Evolutionary conservation across 2,113 vertebrate genomes (phyloP).

Genomic region (Manacus vitellinus): DNA sequence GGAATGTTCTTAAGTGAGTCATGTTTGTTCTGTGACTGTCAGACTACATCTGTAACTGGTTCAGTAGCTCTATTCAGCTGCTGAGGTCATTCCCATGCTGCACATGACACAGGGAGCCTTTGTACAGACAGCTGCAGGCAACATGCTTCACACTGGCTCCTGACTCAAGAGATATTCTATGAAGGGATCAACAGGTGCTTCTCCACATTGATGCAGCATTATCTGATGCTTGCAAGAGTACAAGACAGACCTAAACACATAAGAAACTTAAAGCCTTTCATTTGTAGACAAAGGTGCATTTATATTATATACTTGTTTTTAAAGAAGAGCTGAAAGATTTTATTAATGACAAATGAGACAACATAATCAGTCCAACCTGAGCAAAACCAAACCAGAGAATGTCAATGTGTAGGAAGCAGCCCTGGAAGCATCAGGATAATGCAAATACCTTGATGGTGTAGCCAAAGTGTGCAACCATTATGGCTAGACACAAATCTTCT

Average conservation of each 20-base stretch:
- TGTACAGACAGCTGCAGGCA: slow-evolving; percentile 34
- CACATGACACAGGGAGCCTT: not conserved
- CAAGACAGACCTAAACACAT: not conserved
- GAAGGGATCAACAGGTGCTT: not conserved
- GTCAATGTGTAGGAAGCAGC: not conserved
- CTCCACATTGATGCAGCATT: not conserved
- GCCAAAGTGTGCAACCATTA: not conserved
- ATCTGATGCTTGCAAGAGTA: not conserved
- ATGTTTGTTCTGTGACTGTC: slow-evolving; percentile 47
- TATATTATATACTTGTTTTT: not conserved
- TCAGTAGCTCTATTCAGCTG: slow-evolving; percentile 20
- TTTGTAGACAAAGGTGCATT: not conserved
- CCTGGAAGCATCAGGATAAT: not conserved
- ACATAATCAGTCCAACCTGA: not conserved
- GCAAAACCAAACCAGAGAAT: not conserved
- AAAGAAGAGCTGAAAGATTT: not conserved
- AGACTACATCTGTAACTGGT: slow-evolving; percentile 34
- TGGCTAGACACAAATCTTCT: not conserved
- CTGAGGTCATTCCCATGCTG: slow-evolving; percentile 24
- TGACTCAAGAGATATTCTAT: not conserved
- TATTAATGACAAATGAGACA: not conserved
- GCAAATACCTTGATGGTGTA: not conserved
- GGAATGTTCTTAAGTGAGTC: slow-evolving; percentile 51
- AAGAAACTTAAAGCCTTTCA: not conserved
- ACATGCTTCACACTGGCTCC: not conserved